phyloP scores from a whole-genome alignment of 1,140 invertebrate genomes.

The Zaprionus taronus region DNA sequence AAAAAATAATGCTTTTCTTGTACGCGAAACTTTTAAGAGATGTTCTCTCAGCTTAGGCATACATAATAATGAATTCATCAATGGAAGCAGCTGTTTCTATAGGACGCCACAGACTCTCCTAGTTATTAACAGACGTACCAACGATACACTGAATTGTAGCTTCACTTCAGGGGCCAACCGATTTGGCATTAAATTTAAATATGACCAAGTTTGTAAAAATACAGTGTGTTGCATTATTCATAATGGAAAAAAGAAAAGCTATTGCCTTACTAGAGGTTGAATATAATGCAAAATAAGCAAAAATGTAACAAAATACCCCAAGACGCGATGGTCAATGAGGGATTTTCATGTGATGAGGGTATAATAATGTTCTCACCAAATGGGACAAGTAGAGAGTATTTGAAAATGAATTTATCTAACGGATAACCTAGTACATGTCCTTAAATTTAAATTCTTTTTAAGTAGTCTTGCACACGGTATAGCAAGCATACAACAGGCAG shows the following conservation, averaged over 20 bases:
- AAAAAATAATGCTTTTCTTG: not conserved
- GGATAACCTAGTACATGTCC: no score
- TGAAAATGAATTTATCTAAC: no score
- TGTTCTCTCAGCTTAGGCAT: not conserved
- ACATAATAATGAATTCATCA: constrained; percentile 5
- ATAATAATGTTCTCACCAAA: not conserved
- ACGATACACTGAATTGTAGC: not conserved
- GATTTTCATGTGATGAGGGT: not conserved
- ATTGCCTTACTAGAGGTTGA: not conserved
- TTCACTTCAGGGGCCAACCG: not conserved
- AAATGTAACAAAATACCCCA: not conserved
- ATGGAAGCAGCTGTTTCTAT: not conserved
- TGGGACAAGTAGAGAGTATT: not conserved
- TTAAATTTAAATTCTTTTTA: no score
- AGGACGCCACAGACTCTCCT: not conserved
- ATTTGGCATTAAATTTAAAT: constrained; percentile 10
- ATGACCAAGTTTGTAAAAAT: constrained; percentile 1
- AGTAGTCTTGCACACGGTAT: no score
- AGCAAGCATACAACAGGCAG: not conserved
- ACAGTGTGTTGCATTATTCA: constrained; percentile 41
- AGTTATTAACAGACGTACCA: constrained; percentile 1
- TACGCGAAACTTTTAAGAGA: not conserved
- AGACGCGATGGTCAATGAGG: not conserved
- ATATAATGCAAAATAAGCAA: not conserved
- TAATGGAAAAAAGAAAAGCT: constrained; percentile 9